Evolutionary conservation across 2,797 vertebrate species (phyloP).

Genomic region (Hipposideros larvatus): DNA sequence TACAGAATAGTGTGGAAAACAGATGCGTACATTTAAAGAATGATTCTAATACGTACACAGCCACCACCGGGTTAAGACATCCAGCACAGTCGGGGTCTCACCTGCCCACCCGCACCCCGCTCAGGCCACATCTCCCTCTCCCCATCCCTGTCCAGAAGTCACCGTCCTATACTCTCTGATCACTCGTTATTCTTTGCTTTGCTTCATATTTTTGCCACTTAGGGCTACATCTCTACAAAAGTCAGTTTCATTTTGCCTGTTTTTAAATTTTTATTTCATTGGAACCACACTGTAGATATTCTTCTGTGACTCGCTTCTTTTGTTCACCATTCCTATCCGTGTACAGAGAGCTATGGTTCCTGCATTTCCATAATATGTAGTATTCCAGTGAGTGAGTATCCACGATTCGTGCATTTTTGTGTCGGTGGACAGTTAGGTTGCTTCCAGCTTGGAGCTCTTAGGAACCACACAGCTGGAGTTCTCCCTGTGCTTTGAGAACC

Average conservation of each 20-base stretch:
- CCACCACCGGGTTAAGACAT: background rate
- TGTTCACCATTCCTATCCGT: fast-evolving
- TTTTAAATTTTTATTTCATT: background rate
- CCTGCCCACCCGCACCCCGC: background rate
- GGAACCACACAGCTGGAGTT: background rate
- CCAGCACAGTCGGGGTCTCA: background rate
- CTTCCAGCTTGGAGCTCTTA: background rate
- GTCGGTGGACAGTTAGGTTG: background rate
- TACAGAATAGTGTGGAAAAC: background rate
- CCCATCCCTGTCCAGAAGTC: background rate
- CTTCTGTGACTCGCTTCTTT: background rate
- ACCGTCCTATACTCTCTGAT: background rate
- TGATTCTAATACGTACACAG: background rate
- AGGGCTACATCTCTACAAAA: background rate
- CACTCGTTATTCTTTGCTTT: background rate
- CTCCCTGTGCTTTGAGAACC: background rate
- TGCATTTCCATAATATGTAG: fast-evolving
- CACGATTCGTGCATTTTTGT: fast-evolving
- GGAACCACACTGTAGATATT: background rate
- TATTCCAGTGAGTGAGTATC: background rate
- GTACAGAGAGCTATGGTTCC: fast-evolving
- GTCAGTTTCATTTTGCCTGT: background rate
- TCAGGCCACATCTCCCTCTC: background rate
- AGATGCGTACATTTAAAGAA: background rate
- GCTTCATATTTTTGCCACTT: background rate